Base-by-base conservation (phyloP, 2,113 vertebrate genomes). In the Puffinus mauretanicus region DNA sequence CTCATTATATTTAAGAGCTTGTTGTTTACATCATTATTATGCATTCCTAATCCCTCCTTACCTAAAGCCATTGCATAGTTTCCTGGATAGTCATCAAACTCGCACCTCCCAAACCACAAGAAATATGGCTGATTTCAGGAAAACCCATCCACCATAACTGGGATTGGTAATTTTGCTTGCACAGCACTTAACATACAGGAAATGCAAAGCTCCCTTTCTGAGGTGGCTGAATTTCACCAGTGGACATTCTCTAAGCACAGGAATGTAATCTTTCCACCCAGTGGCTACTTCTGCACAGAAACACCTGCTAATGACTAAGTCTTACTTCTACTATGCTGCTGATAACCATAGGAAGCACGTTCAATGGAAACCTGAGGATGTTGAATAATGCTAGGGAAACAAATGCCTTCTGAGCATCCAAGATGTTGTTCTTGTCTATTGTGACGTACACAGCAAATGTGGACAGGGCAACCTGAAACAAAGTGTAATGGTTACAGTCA, bases 261-360 rank as follows among this genome's bases (percentile, higher is more conserved):
- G 7, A 65, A 62, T 8, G 6, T 12, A 2, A 51, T 32, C 25
- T 54, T 57, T 52, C 30, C 49, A 69, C 17, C 44, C 73, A 64
- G 21, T 20, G n/a, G 14, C 66, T 72, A 38, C 40, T 72, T 34
- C 51, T 79, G 52, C 25, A 2, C 36, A 57, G 19, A 77, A 86
- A 20, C 52, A 24, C 9, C n/a, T 7, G 12, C 25, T 15, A 66
- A 42, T 6, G 46, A 73, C 34, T 22, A 58, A 55, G 6, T 5
- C 97, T 98, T 96, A 98, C 98, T 92, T 99, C 99, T 75, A 99
- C 99, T 26, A 99, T 98, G 88, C 98, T 99, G 97, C 99, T 99
- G 97, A 99, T 99, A 94, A 99, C 99, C 99, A 99, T 99, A 4
- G 99, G 99, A 73, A 99, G 97, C 97, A 99, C 99, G 97, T 99